Percentiles rank a stretch among this genome's conserved stretches.
Conservation (phyloP, 2,888 invertebrate species). For the Dorcus hopei region DNA sequence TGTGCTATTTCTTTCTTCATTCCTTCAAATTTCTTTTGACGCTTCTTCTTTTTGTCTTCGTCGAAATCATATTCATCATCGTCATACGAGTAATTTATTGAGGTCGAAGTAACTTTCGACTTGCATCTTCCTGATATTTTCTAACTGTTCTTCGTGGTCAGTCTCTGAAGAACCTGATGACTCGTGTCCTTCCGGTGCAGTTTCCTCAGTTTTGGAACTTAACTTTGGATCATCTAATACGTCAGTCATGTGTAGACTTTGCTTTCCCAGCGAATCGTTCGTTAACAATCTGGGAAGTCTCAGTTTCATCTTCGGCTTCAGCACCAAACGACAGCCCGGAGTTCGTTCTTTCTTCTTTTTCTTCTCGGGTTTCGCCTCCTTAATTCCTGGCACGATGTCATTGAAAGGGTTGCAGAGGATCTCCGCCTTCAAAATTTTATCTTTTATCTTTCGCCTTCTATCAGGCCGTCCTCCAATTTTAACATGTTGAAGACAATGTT, state of each 20-base stretch:
- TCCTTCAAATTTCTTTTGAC: constrained; percentile 48
- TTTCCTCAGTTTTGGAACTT: constrained; percentile 65
- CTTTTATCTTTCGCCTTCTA: constrained; percentile 85
- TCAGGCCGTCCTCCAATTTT: constrained; percentile 82
- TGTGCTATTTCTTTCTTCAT: constrained; percentile 71
- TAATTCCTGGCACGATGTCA: constrained; percentile 78
- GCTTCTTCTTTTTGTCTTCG: constrained; percentile 11
- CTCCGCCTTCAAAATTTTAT: constrained; percentile 76
- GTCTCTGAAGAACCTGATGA: constrained; percentile 22
- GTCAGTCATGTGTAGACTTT: constrained; percentile 95
- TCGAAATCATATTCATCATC: constrained; percentile 43
- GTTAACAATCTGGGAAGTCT: constrained; percentile 58
- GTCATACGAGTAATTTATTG: constrained; percentile 19
- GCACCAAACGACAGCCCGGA: constrained; percentile 88
- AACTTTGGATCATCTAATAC: constrained; percentile 85
- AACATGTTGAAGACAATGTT: constrained; percentile 95
- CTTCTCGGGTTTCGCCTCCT: constrained; percentile 32
- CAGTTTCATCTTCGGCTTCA: constrained; percentile 93
- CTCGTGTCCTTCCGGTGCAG: constrained; percentile 29
- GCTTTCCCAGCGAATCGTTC: constrained; percentile 74
- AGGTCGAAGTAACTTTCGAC: constrained; percentile 11
- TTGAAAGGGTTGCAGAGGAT: constrained; percentile 88
- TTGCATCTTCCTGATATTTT: constrained; percentile 47
- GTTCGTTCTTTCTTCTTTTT: constrained; percentile 57
- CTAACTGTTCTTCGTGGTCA: constrained; percentile 46